These are phyloP conservation scores for Tiliacea citrago DNA, from an alignment of 2,888 invertebrate genomes.

Conservation along the genomic window DNA sequence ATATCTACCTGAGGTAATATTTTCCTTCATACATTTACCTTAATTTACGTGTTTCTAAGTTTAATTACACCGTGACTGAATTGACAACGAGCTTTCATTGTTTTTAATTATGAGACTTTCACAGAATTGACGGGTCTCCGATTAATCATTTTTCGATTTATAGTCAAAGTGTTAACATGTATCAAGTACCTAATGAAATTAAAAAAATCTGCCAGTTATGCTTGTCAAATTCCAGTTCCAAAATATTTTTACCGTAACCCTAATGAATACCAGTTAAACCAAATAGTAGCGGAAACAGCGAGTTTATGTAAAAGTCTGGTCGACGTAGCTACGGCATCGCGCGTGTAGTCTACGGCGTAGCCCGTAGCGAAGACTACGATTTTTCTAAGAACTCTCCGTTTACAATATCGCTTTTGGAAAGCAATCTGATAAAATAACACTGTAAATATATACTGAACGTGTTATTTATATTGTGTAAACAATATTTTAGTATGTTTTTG, in stretches of 20 bases:
- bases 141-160: neutral
- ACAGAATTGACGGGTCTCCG: neutral
- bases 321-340: constrained; percentile 54
- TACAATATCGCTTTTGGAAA: constrained; percentile 22
- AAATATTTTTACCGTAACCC: neutral
- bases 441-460: constrained; percentile 12
- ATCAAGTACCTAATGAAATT: neutral
- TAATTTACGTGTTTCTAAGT: neutral
- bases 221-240: neutral
- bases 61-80: constrained; percentile 6
- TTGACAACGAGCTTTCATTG: neutral
- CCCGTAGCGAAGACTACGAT: constrained; percentile 28
- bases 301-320: constrained; percentile 4
- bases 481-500: constrained; percentile 2
- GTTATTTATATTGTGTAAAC: neutral
- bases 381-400: neutral
- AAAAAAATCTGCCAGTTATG: neutral
- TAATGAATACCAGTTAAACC: neutral
- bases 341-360: constrained; percentile 34
- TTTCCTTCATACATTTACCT: neutral
- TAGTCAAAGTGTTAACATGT: neutral
- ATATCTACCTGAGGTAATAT: neutral
- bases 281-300: constrained; percentile 22
- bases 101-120: neutral
- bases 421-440: constrained; percentile 11